Conservation (phyloP, 2,888 invertebrate genomes). For the Acrobasis repandana region DNA sequence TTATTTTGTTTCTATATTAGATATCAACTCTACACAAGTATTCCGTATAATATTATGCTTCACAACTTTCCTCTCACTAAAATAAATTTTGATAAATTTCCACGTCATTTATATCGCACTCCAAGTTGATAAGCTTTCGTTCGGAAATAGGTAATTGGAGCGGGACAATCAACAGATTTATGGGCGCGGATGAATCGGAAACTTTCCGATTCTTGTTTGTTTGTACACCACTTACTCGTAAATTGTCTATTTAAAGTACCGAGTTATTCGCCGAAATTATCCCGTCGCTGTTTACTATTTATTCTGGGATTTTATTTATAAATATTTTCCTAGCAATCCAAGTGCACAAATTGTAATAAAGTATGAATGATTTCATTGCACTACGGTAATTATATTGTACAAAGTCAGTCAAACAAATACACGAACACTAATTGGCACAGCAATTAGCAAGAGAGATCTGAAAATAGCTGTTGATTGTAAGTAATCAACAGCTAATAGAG, state of each 20-base stretch:
- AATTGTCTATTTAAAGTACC: not conserved
- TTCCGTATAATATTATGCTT: too few species aligned
- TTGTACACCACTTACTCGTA: not conserved
- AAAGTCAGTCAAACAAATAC: not conserved
- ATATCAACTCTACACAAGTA: too few species aligned
- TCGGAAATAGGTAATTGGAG: conserved; percentile 2
- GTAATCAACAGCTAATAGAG: too few species aligned
- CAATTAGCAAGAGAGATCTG: too few species aligned
- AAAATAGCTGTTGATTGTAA: too few species aligned
- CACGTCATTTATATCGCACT: not conserved
- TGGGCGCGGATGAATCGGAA: not conserved
- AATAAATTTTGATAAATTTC: not conserved
- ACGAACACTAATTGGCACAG: too few species aligned
- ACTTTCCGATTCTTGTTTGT: conserved; percentile 1
- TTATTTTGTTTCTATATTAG: too few species aligned
- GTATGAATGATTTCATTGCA: too few species aligned
- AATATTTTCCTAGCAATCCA: not conserved
- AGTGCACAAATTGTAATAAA: too few species aligned
- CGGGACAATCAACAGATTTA: conserved; percentile 5
- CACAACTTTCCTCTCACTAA: too few species aligned
- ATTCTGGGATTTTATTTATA: not conserved
- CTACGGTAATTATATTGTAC: too few species aligned
- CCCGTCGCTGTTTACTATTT: not conserved
- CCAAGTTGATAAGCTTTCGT: not conserved
- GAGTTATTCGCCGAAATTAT: not conserved